Conservation (phyloP, 2,888 invertebrate species). For the Sesia apiformis region DNA sequence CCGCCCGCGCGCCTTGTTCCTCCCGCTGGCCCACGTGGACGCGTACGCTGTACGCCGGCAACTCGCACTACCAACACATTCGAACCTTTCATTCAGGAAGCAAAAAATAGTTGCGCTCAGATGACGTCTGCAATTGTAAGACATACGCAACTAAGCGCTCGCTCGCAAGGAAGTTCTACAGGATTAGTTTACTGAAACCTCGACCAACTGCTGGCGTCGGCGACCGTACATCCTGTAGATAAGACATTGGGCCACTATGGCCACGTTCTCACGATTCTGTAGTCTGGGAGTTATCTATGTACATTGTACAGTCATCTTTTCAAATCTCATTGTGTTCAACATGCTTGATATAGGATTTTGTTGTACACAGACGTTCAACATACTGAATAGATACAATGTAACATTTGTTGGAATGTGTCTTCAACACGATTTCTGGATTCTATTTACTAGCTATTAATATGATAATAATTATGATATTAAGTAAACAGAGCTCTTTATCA, state of each 20-base stretch:
- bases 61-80: conserved; percentile 25
- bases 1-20: conserved; percentile 21
- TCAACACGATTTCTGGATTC: conserved; percentile 12
- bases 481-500: conserved; percentile 34
- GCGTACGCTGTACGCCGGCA: conserved; percentile 43
- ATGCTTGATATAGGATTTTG: too few species aligned
- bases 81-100: conserved; percentile 45
- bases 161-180: conserved; percentile 21
- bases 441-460: conserved; percentile 4
- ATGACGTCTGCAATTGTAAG: not conserved
- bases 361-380: too few species aligned
- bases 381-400: not conserved
- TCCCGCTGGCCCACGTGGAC: conserved; percentile 46
- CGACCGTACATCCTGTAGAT: conserved; percentile 61
- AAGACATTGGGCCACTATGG: conserved; percentile 41
- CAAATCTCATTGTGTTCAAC: not conserved
- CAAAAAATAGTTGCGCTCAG: not conserved
- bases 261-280: conserved; percentile 38
- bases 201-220: conserved; percentile 42
- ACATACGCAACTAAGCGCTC: not conserved
- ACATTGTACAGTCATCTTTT: not conserved
- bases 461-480: conserved; percentile 22
- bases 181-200: conserved; percentile 46
- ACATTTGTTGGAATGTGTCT: not conserved
- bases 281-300: not conserved